phyloP scores from a whole-genome alignment of 2,113 vertebrate species.

The Mohoua ochrocephala region DNA sequence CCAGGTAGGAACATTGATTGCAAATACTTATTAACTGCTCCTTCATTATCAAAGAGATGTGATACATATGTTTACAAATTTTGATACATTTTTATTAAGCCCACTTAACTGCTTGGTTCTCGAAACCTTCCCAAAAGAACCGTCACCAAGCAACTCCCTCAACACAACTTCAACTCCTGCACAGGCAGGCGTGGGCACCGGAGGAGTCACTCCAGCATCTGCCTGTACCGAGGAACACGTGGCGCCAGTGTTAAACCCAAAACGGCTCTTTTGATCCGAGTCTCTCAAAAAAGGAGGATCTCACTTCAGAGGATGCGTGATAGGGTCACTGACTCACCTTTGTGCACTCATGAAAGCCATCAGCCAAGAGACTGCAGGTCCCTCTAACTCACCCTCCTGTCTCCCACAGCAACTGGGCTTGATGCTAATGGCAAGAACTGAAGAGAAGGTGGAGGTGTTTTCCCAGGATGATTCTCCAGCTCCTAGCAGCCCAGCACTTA shows the following conservation, averaged over 20 bases:
- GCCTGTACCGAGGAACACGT: accelerated
- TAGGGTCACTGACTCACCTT: background rate
- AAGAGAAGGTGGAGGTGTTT: background rate
- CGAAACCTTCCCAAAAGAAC: background rate
- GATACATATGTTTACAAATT: constrained; percentile 37
- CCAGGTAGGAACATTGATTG: constrained; percentile 21
- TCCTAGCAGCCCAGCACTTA: background rate
- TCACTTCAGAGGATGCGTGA: background rate
- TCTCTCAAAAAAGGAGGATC: background rate
- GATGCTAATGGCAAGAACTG: background rate
- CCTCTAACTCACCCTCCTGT: background rate
- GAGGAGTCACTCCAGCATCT: background rate
- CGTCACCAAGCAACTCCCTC: background rate
- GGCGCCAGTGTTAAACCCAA: accelerated
- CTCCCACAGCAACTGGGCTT: background rate
- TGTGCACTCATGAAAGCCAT: background rate
- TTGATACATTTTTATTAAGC: constrained; percentile 12
- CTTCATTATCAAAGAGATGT: constrained; percentile 1
- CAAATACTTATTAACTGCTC: constrained; percentile 40
- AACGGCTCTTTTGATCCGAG: background rate
- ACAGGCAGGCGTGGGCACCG: background rate
- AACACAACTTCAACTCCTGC: background rate
- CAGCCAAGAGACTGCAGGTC: background rate
- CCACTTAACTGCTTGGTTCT: background rate
- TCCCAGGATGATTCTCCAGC: background rate